Conservation (phyloP, 2,888 invertebrate species). For the Steinernema hermaphroditum region DNA sequence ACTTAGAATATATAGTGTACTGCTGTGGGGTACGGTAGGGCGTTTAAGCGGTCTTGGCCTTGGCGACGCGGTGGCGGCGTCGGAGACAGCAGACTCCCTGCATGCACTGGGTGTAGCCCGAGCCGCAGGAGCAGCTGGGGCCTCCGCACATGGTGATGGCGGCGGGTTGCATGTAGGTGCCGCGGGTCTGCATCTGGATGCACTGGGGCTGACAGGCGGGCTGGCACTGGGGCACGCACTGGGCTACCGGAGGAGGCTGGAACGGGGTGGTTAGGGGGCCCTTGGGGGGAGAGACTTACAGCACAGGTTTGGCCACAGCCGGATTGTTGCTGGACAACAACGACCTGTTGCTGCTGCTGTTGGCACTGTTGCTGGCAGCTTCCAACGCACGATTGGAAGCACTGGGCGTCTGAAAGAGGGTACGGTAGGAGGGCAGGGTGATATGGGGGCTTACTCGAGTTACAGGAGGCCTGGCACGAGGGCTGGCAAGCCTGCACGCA, state of each 20-base stretch:
- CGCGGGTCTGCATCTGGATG: constrained; percentile 34
- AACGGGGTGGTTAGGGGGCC: constrained; percentile 27
- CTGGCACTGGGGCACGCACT: constrained; percentile 59
- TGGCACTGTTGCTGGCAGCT: constrained; percentile 51
- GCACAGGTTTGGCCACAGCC: constrained; percentile 56
- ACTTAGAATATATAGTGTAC: constrained; percentile 10
- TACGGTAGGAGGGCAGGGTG: not conserved
- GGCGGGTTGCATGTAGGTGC: constrained; percentile 17
- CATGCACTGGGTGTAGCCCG: constrained; percentile 62
- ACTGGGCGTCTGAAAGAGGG: constrained; percentile 42
- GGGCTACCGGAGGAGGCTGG: constrained; percentile 53
- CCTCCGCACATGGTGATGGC: constrained; percentile 51
- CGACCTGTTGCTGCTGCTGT: constrained; percentile 44
- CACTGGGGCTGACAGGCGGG: constrained; percentile 56
- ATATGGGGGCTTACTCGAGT: constrained; percentile 26
- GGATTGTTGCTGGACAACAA: constrained; percentile 47
- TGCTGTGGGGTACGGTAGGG: not conserved
- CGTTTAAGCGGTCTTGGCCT: constrained; percentile 17
- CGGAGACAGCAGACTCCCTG: constrained; percentile 63
- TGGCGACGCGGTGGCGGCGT: constrained; percentile 56
- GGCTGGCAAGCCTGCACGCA: constrained; percentile 53
- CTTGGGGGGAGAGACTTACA: constrained; percentile 38
- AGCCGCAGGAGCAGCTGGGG: constrained; percentile 53
- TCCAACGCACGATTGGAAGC: constrained; percentile 43
- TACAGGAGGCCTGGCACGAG: constrained; percentile 34